phyloP scores from a whole-genome alignment of 2,888 invertebrate genomes.

The Abscondita cerata region DNA sequence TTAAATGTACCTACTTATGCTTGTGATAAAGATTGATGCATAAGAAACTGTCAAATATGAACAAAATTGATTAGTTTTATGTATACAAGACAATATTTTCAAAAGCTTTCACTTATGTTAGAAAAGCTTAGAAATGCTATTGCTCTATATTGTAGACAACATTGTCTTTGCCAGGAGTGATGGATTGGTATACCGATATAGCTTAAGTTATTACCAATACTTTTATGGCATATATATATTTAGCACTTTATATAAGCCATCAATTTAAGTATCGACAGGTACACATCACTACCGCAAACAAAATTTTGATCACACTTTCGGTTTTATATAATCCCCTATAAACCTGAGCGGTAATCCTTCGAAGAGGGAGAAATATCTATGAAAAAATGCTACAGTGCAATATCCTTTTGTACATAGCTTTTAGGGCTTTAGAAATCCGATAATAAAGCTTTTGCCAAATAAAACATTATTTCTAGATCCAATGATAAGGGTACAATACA shows the following conservation, averaged over 20 bases:
- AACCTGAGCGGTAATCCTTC: background rate
- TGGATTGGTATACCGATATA: conserved; percentile 28
- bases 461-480: conserved; percentile 38
- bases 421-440: conserved; percentile 24
- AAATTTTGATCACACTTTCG: conserved; percentile 11
- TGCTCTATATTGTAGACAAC: conserved; percentile 23
- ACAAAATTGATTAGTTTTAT: conserved; percentile 8
- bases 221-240: conserved; percentile 27
- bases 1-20: background rate
- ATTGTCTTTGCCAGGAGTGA: conserved; percentile 29
- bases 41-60: conserved; percentile 9
- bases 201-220: conserved; percentile 31
- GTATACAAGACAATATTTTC: conserved; percentile 7
- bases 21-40: conserved; percentile 2
- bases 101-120: conserved; percentile 19
- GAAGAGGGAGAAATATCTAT: conserved; percentile 1
- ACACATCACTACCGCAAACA: conserved; percentile 22
- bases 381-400: conserved; percentile 11
- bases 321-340: conserved; percentile 11
- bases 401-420: conserved; percentile 27
- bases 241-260: conserved; percentile 32
- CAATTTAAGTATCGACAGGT: conserved; percentile 33
- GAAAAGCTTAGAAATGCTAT: conserved; percentile 20
- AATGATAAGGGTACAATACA: conserved; percentile 40
- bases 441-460: conserved; percentile 38